A percentile compares a stretch with the other conserved stretches of the same genome.
Evolutionary conservation across 2,113 vertebrate genomes (phyloP).

Genomic region (Ceyx cyanopectus): DNA sequence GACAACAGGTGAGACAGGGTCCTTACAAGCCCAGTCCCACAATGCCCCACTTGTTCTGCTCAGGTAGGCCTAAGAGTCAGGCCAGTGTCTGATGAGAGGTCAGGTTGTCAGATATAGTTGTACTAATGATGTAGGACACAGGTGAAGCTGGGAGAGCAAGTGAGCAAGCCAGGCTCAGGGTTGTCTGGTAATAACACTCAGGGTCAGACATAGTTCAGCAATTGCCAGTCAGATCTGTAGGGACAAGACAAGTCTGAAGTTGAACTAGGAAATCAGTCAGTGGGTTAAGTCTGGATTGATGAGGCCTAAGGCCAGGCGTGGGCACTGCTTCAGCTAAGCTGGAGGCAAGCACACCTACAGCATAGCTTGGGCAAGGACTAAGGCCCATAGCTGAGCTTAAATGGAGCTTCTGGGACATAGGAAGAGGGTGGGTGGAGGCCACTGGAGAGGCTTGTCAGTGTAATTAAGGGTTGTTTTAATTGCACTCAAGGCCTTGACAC

Average conservation of each 20-base stretch:
- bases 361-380: background rate
- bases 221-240: background rate
- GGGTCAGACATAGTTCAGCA: background rate
- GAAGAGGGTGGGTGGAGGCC: background rate
- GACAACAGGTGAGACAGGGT: background rate
- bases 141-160: background rate
- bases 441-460: background rate
- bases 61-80: background rate
- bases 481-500: fast-evolving
- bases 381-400: background rate
- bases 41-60: too few relatives aligned
- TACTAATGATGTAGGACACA: background rate
- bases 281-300: background rate
- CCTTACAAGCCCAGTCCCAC: background rate
- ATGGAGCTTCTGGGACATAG: background rate
- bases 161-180: background rate
- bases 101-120: background rate
- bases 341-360: background rate
- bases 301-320: background rate
- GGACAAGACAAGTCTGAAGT: background rate
- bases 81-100: background rate
- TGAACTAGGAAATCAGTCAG: background rate
- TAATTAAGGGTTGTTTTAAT: background rate
- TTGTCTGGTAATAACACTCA: background rate
- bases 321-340: background rate